A percentile compares a stretch with the other conserved stretches of the same genome.
These are phyloP conservation scores for Myotis planiceps DNA, from an alignment of 2,797 vertebrate genomes.

Conservation along the genomic window DNA sequence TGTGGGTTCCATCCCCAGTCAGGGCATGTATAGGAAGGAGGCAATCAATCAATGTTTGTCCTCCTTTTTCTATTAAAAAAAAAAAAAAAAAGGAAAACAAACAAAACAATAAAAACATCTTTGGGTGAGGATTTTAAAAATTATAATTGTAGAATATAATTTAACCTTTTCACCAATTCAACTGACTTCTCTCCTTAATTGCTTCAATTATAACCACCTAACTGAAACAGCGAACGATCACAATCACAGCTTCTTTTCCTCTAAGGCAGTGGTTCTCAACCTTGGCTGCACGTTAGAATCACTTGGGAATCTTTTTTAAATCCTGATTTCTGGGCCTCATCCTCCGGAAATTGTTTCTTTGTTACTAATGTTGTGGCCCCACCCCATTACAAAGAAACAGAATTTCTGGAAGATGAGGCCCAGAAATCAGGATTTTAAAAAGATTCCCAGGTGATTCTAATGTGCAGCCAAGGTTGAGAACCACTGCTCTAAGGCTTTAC, in stretches of 20 bases:
- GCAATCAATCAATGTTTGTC: background rate
- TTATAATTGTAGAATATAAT: background rate
- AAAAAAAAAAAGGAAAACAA: background rate
- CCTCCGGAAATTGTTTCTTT: no score
- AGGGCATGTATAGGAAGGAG: background rate
- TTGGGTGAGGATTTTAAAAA: background rate
- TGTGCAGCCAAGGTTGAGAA: no score
- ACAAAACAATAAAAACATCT: background rate
- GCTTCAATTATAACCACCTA: background rate
- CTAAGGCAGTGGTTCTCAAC: background rate
- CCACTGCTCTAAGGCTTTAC: background rate
- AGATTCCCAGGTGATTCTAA: no score
- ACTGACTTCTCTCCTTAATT: background rate
- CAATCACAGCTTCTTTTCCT: background rate
- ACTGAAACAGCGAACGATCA: background rate
- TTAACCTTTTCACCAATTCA: conserved; percentile 19
- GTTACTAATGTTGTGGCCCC: no score
- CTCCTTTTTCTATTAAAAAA: background rate
- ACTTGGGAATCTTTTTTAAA: no score
- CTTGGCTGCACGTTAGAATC: no score
- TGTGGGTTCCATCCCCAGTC: background rate
- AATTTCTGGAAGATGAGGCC: no score
- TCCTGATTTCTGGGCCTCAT: no score
- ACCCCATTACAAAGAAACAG: no score
- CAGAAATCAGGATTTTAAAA: no score